Evolutionary conservation across 2,888 invertebrate species (phyloP).

Genomic region (Papilio elwesi): DNA sequence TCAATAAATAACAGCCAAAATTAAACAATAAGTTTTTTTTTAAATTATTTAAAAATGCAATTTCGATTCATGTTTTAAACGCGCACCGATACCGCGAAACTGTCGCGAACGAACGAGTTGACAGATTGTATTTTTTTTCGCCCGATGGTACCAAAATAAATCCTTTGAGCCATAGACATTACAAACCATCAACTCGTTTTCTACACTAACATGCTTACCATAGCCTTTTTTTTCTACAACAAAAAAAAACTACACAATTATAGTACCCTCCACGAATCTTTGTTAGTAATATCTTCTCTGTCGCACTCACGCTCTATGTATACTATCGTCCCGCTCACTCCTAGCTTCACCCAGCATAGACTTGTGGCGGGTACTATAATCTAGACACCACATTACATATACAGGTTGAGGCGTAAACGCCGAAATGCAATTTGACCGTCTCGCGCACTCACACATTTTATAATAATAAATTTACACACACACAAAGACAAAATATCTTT

Average conservation of each 20-base stretch:
- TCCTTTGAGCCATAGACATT: background rate
- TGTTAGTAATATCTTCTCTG: background rate
- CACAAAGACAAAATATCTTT: constrained; percentile 25
- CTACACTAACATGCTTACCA: background rate
- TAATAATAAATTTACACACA: constrained; percentile 36
- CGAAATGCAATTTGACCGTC: constrained; percentile 33
- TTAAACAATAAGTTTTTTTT: background rate
- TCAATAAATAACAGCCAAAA: constrained; percentile 1
- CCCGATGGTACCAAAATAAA: background rate
- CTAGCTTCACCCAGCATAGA: background rate
- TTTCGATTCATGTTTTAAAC: constrained; percentile 9
- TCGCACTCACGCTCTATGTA: background rate
- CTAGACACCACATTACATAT: background rate
- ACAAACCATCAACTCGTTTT: constrained; percentile 12
- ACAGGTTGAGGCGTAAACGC: constrained; percentile 24
- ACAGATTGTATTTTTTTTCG: constrained; percentile 25
- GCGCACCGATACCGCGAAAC: background rate
- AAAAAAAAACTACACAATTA: constrained; percentile 24
- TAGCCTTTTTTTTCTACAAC: background rate
- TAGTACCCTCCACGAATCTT: background rate
- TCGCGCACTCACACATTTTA: constrained; percentile 22
- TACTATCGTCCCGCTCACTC: background rate
- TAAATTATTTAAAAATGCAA: constrained; percentile 2
- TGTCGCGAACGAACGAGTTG: constrained; percentile 8
- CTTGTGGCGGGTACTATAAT: background rate